A percentile compares a stretch with the other conserved stretches of the same genome.
phyloP scores from a whole-genome alignment of 2,113 vertebrate species.

The Prunella fulvescens region DNA sequence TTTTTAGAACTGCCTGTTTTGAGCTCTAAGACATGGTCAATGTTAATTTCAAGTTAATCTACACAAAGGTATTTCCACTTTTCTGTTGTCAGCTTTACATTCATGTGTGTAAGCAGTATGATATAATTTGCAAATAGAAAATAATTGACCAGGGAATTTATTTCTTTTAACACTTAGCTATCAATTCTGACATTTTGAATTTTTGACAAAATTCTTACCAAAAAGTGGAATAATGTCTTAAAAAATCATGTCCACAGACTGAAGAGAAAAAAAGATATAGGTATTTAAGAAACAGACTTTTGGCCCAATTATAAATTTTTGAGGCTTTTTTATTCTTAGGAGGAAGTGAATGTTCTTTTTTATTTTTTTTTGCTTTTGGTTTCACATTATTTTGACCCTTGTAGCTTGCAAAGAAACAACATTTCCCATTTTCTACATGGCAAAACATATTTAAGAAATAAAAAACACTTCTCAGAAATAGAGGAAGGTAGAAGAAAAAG shows the following conservation, averaged over 20 bases:
- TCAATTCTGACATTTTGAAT: not conserved
- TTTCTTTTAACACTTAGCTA: not conserved
- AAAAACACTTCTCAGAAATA: not conserved
- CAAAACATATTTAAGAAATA: not conserved
- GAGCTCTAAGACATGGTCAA: not conserved
- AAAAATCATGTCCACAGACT: not conserved
- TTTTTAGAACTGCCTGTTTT: not conserved
- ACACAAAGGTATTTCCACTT: not conserved
- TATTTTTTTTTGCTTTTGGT: not conserved
- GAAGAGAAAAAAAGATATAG: not conserved
- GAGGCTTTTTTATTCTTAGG: not conserved
- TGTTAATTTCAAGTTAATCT: not conserved
- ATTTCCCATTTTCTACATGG: not conserved
- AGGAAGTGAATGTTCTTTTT: not conserved
- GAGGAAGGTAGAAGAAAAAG: not conserved
- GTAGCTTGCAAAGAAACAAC: not conserved
- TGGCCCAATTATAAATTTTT: not conserved
- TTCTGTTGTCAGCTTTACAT: not conserved
- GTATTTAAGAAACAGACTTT: not conserved
- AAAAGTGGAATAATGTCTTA: not conserved
- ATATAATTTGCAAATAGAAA: not conserved
- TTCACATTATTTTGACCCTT: not conserved
- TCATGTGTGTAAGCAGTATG: accelerated
- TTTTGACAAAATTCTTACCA: not conserved
- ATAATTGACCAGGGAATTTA: not conserved